Conservation (phyloP, 2,797 vertebrate genomes). For the Anas bernieri region DNA sequence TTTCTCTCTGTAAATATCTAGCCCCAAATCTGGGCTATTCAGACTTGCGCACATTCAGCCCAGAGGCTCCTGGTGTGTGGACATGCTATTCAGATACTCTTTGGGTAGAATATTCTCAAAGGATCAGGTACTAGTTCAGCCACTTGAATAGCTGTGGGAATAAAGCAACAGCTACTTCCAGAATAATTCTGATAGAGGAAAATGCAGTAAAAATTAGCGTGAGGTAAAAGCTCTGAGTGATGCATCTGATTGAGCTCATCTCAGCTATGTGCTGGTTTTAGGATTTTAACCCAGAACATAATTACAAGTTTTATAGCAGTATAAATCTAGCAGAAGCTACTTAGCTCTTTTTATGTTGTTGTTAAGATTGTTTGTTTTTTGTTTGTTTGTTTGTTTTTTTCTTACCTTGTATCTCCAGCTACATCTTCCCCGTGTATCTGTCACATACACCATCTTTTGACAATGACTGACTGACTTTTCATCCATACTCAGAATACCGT, state of each 20-base stretch:
- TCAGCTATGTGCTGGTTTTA: not conserved
- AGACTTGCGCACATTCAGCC: not conserved
- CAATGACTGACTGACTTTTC: conserved; percentile 82
- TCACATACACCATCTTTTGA: conserved; percentile 80
- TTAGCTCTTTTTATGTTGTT: not conserved
- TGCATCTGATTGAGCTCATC: not conserved
- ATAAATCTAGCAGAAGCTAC: conserved; percentile 24
- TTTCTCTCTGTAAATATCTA: not conserved
- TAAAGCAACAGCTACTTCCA: not conserved
- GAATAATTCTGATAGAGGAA: not conserved
- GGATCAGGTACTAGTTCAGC: not conserved
- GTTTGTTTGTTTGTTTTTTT: not conserved
- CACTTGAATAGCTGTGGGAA: not conserved
- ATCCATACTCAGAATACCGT: conserved; percentile 79
- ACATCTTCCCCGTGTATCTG: conserved; percentile 85
- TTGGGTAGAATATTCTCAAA: not conserved
- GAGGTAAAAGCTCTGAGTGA: not conserved
- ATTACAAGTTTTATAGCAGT: not conserved
- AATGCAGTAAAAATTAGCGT: not conserved
- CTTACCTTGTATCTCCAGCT: conserved; percentile 84
- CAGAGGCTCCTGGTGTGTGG: not conserved
- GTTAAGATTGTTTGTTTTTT: not conserved
- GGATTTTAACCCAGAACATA: not conserved
- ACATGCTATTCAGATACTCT: not conserved
- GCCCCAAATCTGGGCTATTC: not conserved